Conservation (phyloP, 2,888 invertebrate genomes). For the Eumacrocentrus americanus region DNA sequence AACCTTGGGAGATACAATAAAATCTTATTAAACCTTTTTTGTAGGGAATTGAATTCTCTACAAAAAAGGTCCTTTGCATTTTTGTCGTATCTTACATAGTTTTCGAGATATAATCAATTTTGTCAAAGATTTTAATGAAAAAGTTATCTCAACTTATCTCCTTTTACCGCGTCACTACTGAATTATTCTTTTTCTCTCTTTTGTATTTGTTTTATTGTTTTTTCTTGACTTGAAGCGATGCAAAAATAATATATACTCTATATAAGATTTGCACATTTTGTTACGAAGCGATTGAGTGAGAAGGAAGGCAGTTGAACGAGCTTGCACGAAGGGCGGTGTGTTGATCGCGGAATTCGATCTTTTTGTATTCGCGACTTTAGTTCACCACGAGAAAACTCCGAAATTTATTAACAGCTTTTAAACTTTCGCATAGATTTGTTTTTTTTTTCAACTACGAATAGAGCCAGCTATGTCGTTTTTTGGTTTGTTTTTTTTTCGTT, state of each 20-base stretch:
- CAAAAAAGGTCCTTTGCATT: no score
- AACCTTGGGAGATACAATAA: no score
- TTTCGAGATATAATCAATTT: no score
- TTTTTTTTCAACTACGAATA: conserved; percentile 53
- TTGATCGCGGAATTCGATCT: conserved; percentile 16
- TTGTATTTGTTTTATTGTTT: no score
- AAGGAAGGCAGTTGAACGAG: conserved; percentile 43
- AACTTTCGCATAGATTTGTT: conserved; percentile 43
- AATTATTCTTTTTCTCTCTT: conserved; percentile 9
- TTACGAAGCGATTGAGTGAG: conserved; percentile 40
- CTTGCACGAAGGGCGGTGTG: conserved; percentile 36
- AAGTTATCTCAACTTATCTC: no score
- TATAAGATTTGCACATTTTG: conserved; percentile 38
- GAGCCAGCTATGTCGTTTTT: conserved; percentile 56
- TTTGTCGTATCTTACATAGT: no score
- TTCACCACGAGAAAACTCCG: conserved; percentile 29
- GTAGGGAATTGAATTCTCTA: no score
- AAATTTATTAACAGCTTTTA: conserved; percentile 44
- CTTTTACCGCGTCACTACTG: no score
- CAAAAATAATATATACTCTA: conserved; percentile 39
- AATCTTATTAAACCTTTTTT: no score
- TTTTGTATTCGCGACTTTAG: conserved; percentile 25
- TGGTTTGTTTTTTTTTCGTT: conserved; percentile 31
- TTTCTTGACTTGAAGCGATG: conserved; percentile 35
- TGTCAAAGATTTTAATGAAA: no score